A percentile compares a stretch with the other conserved stretches of the same genome.
phyloP scores from a whole-genome alignment of 2,888 invertebrate genomes.

The Mimumesa dahlbomi region DNA sequence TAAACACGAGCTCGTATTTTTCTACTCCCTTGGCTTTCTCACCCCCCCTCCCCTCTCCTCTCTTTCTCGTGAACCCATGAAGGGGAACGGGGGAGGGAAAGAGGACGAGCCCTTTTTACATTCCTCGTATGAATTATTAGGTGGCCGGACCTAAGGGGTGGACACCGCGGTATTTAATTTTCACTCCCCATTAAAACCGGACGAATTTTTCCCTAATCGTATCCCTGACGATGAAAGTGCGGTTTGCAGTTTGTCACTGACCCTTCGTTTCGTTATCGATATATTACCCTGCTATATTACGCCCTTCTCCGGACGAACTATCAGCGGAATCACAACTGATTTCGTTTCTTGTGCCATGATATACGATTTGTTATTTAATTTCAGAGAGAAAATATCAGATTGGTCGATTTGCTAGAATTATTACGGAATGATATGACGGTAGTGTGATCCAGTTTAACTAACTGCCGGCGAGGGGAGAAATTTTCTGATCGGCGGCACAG shows the following conservation, averaged over 20 bases:
- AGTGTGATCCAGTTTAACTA: too few species aligned
- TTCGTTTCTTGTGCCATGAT: too few species aligned
- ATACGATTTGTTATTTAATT: too few species aligned
- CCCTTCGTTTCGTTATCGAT: slow-evolving; percentile 62
- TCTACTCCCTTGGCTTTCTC: slow-evolving; percentile 65
- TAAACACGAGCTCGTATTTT: slow-evolving; percentile 75
- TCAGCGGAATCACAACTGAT: too few species aligned
- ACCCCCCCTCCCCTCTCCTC: slow-evolving; percentile 57
- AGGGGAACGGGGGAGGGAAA: slow-evolving; percentile 13
- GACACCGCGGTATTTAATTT: slow-evolving; percentile 75
- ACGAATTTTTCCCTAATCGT: slow-evolving; percentile 69
- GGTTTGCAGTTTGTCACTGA: slow-evolving; percentile 68
- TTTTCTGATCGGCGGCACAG: slow-evolving; percentile 47
- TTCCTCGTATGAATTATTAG: slow-evolving; percentile 75
- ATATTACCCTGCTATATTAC: slow-evolving; percentile 40
- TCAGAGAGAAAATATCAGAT: too few species aligned
- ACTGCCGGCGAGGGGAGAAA: slow-evolving; percentile 28
- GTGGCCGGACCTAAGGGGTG: slow-evolving; percentile 69
- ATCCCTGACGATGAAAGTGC: slow-evolving; percentile 69
- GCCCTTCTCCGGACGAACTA: slow-evolving; percentile 2
- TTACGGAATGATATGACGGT: too few species aligned
- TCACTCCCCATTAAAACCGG: slow-evolving; percentile 67
- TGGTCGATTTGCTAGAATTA: too few species aligned
- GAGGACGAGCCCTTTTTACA: slow-evolving; percentile 71
- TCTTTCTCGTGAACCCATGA: too few species aligned